phyloP scores from a whole-genome alignment of 2,113 vertebrate species.

The Salvelinus sp. region DNA sequence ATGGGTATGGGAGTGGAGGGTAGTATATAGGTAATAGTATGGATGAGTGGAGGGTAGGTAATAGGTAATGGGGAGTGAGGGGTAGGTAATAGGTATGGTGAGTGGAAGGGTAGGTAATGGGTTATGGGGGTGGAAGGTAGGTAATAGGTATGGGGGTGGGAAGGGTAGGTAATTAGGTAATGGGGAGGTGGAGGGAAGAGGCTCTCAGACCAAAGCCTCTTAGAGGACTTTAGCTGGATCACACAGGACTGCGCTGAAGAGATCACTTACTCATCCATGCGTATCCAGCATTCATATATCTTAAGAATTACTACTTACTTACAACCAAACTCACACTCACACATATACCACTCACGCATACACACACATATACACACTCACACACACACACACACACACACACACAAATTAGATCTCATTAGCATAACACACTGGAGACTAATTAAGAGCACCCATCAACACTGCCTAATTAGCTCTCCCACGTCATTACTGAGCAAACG shows the following conservation, averaged over 20 bases:
- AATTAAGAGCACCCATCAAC: constrained; percentile 79
- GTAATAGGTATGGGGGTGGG: too few species aligned
- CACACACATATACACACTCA: too few species aligned
- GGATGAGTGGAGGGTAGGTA: too few species aligned
- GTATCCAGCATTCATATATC: constrained; percentile 38
- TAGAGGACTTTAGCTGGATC: constrained; percentile 14
- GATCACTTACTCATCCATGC: constrained; percentile 40
- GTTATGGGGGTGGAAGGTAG: too few species aligned
- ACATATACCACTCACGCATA: constrained; percentile 4
- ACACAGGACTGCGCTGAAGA: constrained; percentile 34
- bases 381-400: too few species aligned
- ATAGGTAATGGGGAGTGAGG: too few species aligned
- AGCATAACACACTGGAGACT: constrained; percentile 76
- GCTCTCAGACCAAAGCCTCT: neutral
- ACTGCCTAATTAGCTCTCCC: constrained; percentile 77
- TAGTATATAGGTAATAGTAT: too few species aligned
- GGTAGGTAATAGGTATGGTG: too few species aligned
- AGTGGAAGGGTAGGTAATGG: too few species aligned
- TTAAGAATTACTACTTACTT: constrained; percentile 37
- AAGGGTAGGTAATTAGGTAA: too few species aligned
- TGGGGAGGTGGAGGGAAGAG: neutral
- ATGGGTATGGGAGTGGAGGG: too few species aligned
- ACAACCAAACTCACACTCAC: neutral
- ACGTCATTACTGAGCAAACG: constrained; percentile 79
- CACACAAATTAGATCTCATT: too few species aligned